Conservation (phyloP, 2,888 invertebrate species). For the Drosophila paranaensis region DNA sequence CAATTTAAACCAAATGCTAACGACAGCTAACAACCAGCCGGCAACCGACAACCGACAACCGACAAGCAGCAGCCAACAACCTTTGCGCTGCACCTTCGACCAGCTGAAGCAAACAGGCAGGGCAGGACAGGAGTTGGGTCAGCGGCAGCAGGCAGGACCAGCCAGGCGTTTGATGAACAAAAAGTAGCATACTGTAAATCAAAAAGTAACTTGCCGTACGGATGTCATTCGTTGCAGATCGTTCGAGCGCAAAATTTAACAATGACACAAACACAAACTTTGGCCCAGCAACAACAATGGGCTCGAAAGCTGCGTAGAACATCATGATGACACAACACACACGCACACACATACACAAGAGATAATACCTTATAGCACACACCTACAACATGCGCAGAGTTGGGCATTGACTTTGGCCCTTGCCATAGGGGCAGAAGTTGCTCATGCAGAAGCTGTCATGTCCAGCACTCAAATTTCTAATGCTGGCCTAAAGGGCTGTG, state of each 20-base stretch:
- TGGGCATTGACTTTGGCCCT: slow-evolving; percentile 47
- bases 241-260: slow-evolving; percentile 81
- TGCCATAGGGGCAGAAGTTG: slow-evolving; percentile 71
- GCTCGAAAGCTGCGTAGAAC: slow-evolving; percentile 67
- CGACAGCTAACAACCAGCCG: slow-evolving; percentile 74
- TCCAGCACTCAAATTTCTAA: slow-evolving; percentile 78
- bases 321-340: slow-evolving; percentile 60
- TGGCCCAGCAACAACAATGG: slow-evolving; percentile 43
- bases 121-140: slow-evolving; percentile 3
- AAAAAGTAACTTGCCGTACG: slow-evolving; percentile 80
- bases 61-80: slow-evolving; percentile 56
- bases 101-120: slow-evolving; percentile 40
- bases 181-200: slow-evolving; percentile 81
- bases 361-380: slow-evolving; percentile 81
- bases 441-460: slow-evolving; percentile 82
- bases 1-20: slow-evolving; percentile 81
- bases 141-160: slow-evolving; percentile 37
- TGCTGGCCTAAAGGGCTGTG: slow-evolving; percentile 44
- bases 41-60: slow-evolving; percentile 69
- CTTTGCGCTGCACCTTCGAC: slow-evolving; percentile 74
- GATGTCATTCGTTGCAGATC: slow-evolving; percentile 80
- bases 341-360: slow-evolving; percentile 36
- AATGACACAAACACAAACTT: slow-evolving; percentile 80
- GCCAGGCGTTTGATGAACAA: slow-evolving; percentile 75
- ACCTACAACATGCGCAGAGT: slow-evolving; percentile 58